phyloP scores from a whole-genome alignment of 2,113 vertebrate genomes.

The Bombycilla garrulus region DNA sequence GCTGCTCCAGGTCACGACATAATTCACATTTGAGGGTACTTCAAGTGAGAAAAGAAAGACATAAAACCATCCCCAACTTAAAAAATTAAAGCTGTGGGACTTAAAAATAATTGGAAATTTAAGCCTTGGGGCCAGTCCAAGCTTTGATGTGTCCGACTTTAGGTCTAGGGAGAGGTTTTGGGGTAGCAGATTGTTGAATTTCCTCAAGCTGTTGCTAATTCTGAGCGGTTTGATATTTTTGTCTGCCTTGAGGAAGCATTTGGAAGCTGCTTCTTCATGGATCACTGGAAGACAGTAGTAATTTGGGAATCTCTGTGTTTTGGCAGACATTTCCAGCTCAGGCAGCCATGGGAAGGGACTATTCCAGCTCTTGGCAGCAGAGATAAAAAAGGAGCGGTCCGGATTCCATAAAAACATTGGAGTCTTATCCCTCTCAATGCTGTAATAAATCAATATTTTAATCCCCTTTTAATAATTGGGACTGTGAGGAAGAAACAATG shows the following conservation, averaged over 20 bases:
- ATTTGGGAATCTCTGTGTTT: neutral
- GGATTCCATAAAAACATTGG: neutral
- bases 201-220: neutral
- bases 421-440: neutral
- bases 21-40: neutral
- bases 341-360: neutral
- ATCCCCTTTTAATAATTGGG: neutral
- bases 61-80: no score
- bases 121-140: neutral
- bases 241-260: neutral
- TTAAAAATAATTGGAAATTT: neutral
- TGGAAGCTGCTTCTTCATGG: neutral
- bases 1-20: neutral
- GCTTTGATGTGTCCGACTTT: neutral
- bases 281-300: neutral
- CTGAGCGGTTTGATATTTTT: neutral
- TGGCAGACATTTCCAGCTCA: neutral
- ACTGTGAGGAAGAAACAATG: neutral
- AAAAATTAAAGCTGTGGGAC: neutral
- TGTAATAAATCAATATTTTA: conserved; percentile 3
- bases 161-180: neutral
- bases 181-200: neutral
- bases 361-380: neutral
- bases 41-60: neutral
- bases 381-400: neutral